Evolutionary conservation across 2,113 vertebrate species (phyloP).

Genomic region (Myiagra hebetior): DNA sequence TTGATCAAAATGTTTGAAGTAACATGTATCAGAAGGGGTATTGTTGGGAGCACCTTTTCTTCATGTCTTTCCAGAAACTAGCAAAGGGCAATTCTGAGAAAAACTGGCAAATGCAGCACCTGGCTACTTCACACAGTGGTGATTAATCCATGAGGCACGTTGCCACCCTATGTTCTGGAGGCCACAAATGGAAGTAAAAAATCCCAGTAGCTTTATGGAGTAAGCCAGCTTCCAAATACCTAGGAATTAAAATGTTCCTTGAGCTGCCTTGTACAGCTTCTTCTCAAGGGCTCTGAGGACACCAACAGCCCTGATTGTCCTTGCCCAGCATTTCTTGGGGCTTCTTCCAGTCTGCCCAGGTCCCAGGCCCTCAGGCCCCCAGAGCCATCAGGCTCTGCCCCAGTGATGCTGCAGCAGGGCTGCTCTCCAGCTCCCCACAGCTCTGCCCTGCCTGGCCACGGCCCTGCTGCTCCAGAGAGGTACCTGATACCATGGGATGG

Average conservation of each 20-base stretch:
- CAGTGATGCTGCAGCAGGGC: neutral
- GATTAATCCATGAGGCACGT: neutral
- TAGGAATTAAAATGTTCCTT: neutral
- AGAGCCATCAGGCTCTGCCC: neutral
- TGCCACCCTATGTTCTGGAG: neutral
- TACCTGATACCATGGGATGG: neutral
- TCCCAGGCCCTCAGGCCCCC: neutral
- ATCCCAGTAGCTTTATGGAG: neutral
- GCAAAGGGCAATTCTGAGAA: neutral
- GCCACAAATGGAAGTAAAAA: neutral
- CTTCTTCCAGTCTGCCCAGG: neutral
- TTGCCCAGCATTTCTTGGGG: neutral
- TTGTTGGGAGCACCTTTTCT: neutral
- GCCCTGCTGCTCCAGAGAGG: rapidly evolving
- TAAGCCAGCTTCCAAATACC: neutral
- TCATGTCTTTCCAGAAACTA: neutral
- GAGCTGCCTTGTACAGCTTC: neutral
- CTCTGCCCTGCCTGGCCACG: neutral
- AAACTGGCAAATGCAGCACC: neutral
- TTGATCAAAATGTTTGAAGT: neutral
- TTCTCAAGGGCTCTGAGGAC: neutral
- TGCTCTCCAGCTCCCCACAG: neutral
- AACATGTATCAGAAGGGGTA: neutral
- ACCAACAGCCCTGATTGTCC: neutral
- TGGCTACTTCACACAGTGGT: neutral